Base-by-base conservation (phyloP, 2,888 invertebrate species). In the Chromoteleia sp. region DNA sequence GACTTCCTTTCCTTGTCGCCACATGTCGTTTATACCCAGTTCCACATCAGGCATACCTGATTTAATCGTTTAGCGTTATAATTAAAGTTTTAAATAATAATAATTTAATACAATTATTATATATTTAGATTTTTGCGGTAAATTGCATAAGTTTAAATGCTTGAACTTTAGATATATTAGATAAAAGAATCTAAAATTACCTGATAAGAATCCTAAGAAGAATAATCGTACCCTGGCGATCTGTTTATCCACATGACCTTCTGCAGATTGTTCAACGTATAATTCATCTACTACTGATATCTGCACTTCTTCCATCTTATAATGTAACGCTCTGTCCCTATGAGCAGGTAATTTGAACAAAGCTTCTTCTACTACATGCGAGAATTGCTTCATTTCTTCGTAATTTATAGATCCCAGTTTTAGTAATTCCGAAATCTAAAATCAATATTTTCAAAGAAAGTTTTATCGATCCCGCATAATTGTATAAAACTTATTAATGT, bases 1-100 rank as follows among this genome's bases (percentile, higher is more conserved):
- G 63, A 99, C 98, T 94, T 99, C 99, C 92, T 96, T 96, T n/a
- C 99, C 99, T 92, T 98, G 98, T n/a, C 99, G 94, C 92, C 97
- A 95, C 94, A 98, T 95, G 92, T 99, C 99, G 92, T 99, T 99
- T 73, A 99, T 95, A 2, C 99, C 99, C 86, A 99, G 93, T 93
- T 99, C 99, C 84, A 99, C 95, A 89, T 97, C 96, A 2, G 99
- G 99, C 96, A 98, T 97, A 65, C 98, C 97, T 95, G 79, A 21
- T 12, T 12, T 1, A 33, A 33, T 33, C 1, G 5, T 33, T 8
- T 33, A 8, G n/a, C n/a, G n/a, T n/a, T 33, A 33, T 33, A 3
- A 8, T 33, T 8, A 33, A 8, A 33, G 2, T 6, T 33, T 33
- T 8, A 8, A 33, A 8, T 33, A 33, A 33, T 8, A 6, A 33